A percentile compares a stretch with the other conserved stretches of the same genome.
Conservation (phyloP, 2,113 vertebrate genomes). For the Burhinus bistriatus region DNA sequence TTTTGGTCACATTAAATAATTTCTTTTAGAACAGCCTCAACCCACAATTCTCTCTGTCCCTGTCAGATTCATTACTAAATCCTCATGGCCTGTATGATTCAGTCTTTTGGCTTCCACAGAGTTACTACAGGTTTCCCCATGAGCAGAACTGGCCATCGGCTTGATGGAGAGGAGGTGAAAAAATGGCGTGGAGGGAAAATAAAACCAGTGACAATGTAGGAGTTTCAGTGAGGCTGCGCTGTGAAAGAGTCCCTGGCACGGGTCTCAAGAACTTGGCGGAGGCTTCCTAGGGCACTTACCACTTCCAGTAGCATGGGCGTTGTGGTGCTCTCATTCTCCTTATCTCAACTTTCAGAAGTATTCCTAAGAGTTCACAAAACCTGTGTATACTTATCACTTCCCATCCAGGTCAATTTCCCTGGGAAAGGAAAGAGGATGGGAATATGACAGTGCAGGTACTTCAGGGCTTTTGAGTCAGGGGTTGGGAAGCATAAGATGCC, state of each 20-base stretch:
- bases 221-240: background rate
- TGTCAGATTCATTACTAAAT: background rate
- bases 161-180: background rate
- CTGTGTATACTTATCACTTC: background rate
- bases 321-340: background rate
- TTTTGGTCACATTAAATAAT: background rate
- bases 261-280: background rate
- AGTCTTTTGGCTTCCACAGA: background rate
- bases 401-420: background rate
- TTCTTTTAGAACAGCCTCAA: background rate
- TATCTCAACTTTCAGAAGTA: background rate
- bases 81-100: background rate
- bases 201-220: background rate
- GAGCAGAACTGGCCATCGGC: background rate
- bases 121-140: background rate
- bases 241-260: background rate
- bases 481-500: background rate
- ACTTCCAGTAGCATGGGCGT: background rate
- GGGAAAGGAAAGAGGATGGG: background rate
- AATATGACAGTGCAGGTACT: background rate
- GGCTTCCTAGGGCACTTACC: background rate
- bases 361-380: background rate
- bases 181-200: background rate
- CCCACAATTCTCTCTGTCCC: background rate
- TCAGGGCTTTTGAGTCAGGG: background rate